phyloP scores from a whole-genome alignment of 2,113 vertebrate genomes.

The Oncorhynchus gorbuscha region DNA sequence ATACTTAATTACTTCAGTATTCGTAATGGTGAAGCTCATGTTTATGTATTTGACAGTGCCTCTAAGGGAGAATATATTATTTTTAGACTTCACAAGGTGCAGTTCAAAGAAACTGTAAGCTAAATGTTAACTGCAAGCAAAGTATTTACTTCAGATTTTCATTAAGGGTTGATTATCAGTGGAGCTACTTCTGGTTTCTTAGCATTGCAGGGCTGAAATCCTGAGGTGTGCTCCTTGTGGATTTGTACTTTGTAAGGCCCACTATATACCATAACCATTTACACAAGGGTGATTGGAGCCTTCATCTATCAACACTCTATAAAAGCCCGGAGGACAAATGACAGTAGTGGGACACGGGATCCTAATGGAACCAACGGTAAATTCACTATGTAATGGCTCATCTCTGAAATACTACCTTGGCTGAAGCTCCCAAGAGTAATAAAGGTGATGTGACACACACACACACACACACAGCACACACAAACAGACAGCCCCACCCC shows the following conservation, averaged over 20 bases:
- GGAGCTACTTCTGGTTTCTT: neutral
- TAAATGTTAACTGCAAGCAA: constrained; percentile 28
- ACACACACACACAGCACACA: neutral
- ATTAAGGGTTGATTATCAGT: neutral
- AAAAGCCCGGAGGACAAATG: constrained; percentile 15
- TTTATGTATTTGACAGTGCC: constrained; percentile 43
- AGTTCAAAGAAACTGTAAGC: constrained; percentile 42
- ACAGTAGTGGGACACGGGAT: neutral
- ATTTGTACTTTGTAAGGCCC: neutral
- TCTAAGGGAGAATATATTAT: constrained; percentile 43
- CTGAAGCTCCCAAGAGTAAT: constrained; percentile 19
- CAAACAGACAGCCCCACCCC: no score
- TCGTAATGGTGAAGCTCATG: constrained; percentile 32
- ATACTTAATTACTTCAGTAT: constrained; percentile 51
- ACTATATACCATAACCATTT: constrained; percentile 17
- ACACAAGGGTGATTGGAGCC: neutral
- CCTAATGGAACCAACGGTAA: constrained; percentile 18
- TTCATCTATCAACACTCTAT: constrained; percentile 23
- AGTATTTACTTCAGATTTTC: constrained; percentile 6
- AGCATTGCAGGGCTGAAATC: no score
- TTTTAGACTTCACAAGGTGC: constrained; percentile 49
- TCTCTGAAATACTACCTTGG: constrained; percentile 25
- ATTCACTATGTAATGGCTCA: constrained; percentile 24
- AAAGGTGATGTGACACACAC: neutral
- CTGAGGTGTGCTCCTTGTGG: neutral